Evolutionary conservation across 1,140 invertebrate species (phyloP), one percentile per base, ranked within the genome.

Genomic region (Drosophila tsacasi): DNA sequence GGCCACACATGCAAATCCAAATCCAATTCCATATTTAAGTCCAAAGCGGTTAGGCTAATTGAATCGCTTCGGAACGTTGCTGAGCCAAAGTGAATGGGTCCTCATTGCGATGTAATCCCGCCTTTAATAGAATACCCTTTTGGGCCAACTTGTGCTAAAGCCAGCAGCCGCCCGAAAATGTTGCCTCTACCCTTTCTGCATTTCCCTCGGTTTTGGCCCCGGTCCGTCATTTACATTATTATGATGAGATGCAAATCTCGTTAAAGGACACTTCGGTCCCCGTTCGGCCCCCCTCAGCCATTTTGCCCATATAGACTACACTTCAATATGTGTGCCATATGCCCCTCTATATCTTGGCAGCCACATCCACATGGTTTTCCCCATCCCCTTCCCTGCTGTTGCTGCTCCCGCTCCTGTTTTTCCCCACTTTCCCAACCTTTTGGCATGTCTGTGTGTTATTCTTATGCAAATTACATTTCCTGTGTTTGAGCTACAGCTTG

Each of bases 191-290:
- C 66, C 68, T 44, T 68, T 47, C 52, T 65, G 30, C 57, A 61
- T 57, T 46, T 39, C 21, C 40, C 32, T 27, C 13, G 60, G 32
- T 64, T 74, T 55, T 55, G 54, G 64, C 55, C 32, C 61, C 74
- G 80, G 60, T 75, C 80, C 78, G 84, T 89, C 85, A 87, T 89
- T 89, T 89, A 89, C 84, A 89, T 89, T 89, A 89, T 89, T 89
- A 89, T 89, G 84, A 89, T 87, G 84, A 87, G 84, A 87, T 87
- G 84, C 84, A 87, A 87, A 87, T 87, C 84, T 87, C 84, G 84
- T 87, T 87, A 87, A 89, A 89, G 84, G 84, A 87, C 84, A 87
- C 84, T 87, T 87, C 84, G 83, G 81, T 42, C 71, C 76, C 76
- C 63, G 21, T 37, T 23, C 52, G 2, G 19, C 1, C 32, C 44